Evolutionary conservation across 2,113 vertebrate genomes (phyloP), one percentile per base, ranked within the genome.

Genomic region (Micromys minutus): DNA sequence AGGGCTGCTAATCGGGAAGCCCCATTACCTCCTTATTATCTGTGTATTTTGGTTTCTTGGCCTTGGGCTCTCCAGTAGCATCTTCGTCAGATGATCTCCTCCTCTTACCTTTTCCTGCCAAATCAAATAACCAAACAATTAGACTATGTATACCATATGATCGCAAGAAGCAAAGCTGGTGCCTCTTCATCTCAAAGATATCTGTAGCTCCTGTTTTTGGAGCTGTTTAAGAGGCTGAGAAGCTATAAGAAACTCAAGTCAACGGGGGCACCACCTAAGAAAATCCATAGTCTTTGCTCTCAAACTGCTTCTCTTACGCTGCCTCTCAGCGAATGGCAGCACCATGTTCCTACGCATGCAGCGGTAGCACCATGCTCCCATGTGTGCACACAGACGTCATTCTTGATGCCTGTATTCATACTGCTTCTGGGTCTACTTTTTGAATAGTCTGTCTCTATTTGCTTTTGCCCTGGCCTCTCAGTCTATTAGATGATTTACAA

Each of bases 21-120:
- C 67, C 75, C 13, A 0, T 67, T 98, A 98, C 98, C 98, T 99
- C 98, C 0, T 97, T 89, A 86, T 77, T 92, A 36, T 96, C 98
- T 15, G 88, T 16, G 3, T 87, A 94, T 81, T 97, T 99, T 67
- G 80, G 95, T 87, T 86, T 98, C 24, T 99, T 99, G 1, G 97
- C 98, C 65, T 94, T 94, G 75, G 22, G 98, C 0, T 98, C 98
- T 0, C 91, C 90, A 0, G 77, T 15, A 11, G 98, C 98, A 0
- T 99, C 99, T 12, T 99, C 98, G 0, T 99, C 99, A 0, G 98
- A 98, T 0, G 98, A 98, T 8, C 98, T 98, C 1, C 98, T 98
- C 26, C 99, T 98, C 91, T 99, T 99, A 22, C 99, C 99, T 47
- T 98, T 98, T n/a, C 99, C 99, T 99, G 97, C 0, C 57, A 50